Base-by-base conservation (phyloP, 2,797 vertebrate genomes). In the Oophaga sylvatica region DNA sequence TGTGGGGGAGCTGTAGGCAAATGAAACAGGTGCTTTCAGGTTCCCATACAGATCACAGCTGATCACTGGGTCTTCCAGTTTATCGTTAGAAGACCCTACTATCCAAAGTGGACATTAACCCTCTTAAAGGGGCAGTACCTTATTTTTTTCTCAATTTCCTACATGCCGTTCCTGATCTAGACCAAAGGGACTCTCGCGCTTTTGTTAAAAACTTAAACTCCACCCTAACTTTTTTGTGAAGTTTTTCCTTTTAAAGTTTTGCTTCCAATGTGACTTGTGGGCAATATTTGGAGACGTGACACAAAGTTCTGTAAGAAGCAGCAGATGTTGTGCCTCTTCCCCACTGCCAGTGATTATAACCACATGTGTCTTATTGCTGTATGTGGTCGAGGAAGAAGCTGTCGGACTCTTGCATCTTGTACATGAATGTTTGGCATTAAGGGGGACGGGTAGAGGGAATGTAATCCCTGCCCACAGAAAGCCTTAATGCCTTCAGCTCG, bases 361-460 rank as follows among this genome's bases (percentile, higher is more conserved):
- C 83, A 63, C 59, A 63, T 62, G 57, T 11, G 70, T 60, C 26
- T 41, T 20, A 20, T 60, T 31, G 77, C 70, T 22, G 70, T 75
- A 76, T 53, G 73, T 76, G 73, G 73, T 76, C 8, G 79, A 71
- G 59, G 53, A 83, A 57, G 63, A 57, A 83, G 79, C 31, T 41
- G 79, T 80, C 29, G 71, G 71, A 73, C 71, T 48, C 71, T 60
- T 29, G 26, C 29, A 17, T 68, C 63, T 41, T 41, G 20, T 68
- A 83, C 68, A 48, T 81, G 35, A 22, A 41, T 62, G 80, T 81
- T 81, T 53, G 45, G 20, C 80, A 68, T 73, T 62, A 68, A 75
- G 16, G 71, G 56, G 82, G 80, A 63, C 45, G 83, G 70, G 35
- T n/a, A 29, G 45, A 65, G 63, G 45, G 13, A 19, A 41, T 56